Base-by-base conservation (phyloP, 2,888 invertebrate genomes). In the Anaspis maculata region DNA sequence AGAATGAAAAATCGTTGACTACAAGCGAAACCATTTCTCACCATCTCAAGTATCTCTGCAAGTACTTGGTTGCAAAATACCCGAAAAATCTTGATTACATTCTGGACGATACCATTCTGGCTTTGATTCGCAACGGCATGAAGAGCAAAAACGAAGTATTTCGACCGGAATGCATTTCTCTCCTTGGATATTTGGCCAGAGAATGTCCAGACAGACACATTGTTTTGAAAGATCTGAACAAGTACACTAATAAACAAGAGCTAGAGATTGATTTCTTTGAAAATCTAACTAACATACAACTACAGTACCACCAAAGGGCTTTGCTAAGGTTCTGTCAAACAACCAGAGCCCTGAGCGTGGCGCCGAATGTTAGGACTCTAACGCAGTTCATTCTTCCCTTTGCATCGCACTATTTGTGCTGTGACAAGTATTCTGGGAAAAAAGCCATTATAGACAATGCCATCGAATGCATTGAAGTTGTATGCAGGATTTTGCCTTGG, bases 241-340 rank as follows among this genome's bases (percentile, higher is more conserved):
- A 71, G 19, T 65, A 86, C 16, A 71, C 77, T 0, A 81, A 82
- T 53, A 73, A 77, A 59, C 67, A 63, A 27, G 91, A 96, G 59
- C 61, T 72, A 5, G 94, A 96, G 62, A 81, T 85, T 0, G 95
- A 97, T 64, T 94, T 97, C 72, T 96, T 94, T 59, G 88, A 90
- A 54, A 96, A 95, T 59, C 78, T 94, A 54, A 77, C 78, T 14
- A 95, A 97, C 67, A 64, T 89, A 26, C 87, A 96, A 69, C 67
- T 82, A 34, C 90, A 94, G 59, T 74, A 92, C 39, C 81, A 88
- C 54, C 83, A 84, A 0, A 74, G 88, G 51, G 95, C 92, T 0
- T 60, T 96, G 26, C 62, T 82, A 10, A 84, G 83, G 52, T 83
- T 88, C 55, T 77, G 77, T 39, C 74, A 74, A 43, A 61, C 81